Evolutionary conservation across 2,888 invertebrate species (phyloP), one percentile per base, ranked within the genome.

Genomic region (Pedicia rivosa): DNA sequence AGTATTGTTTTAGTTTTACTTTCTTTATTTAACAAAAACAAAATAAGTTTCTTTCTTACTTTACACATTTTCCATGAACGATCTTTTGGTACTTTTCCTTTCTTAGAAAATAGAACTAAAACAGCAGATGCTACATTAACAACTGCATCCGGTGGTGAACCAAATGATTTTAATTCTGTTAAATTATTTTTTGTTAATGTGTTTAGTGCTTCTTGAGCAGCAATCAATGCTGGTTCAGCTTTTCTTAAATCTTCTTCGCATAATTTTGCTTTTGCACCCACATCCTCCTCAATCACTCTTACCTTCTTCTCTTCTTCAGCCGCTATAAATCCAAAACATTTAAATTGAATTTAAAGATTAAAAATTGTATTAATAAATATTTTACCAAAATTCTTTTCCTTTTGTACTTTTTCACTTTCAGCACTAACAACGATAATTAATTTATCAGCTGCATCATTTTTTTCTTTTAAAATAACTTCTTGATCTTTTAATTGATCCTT

Each of bases 161-260:
- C 87, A 56, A 94, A 92, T 0, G 92, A 88, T 56, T 92, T 92
- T 53, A 94, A 60, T 62, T 95, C 94, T 0, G 92, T 92, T 45
- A 94, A 62, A 57, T 94, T 94, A 52, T 76, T 80, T 65, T 94
- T 94, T 54, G 94, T 91, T 16, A 94, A 61, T 0, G 92, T 92
- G 53, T 92, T 82, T 35, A 94, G 62, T 7, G 94, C 92, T 48
- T 80, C 87, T 53, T 86, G 81, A 0, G 94, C 92, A 9, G 90
- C 90, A 14, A 78, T 53, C 16, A 94, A 61, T 1, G 91, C 91
- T 0, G 94, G 94, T 57, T 92, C 88, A 1, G 94, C 92, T 54
- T 82, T 86, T 0, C 75, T 78, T 49, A 94, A 68, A 63, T 94
- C 94, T 47, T 79, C 81, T 38, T 83, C 83, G 55, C 92, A 92